phyloP scores from a whole-genome alignment of 2,113 vertebrate genomes.

The Pandion haliaetus region DNA sequence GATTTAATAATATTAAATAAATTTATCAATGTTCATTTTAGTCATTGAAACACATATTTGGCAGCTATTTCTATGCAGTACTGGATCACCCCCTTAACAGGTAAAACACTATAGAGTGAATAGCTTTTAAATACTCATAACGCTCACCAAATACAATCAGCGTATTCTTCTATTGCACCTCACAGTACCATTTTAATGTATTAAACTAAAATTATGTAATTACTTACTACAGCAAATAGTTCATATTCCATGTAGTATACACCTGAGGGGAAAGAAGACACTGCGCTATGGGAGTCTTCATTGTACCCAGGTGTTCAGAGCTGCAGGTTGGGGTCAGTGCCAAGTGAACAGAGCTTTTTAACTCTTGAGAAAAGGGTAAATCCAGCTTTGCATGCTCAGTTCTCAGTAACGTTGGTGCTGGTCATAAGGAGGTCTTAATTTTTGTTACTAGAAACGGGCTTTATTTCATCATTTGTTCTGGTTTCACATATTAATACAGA shows the following conservation, averaged over 20 bases:
- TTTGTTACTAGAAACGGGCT: not conserved
- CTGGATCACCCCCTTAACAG: not conserved
- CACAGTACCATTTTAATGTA: not conserved
- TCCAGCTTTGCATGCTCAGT: not conserved
- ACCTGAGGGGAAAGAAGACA: no score
- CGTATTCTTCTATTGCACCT: not conserved
- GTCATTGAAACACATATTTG: not conserved
- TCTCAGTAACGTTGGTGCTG: not conserved
- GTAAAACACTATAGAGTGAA: not conserved
- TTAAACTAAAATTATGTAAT: not conserved
- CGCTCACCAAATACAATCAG: not conserved
- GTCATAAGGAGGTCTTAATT: not conserved
- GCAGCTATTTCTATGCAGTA: not conserved
- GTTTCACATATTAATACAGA: not conserved
- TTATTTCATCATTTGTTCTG: not conserved
- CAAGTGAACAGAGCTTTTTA: not conserved
- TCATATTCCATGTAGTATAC: not conserved
- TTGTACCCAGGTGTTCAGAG: not conserved
- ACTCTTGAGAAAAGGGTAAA: not conserved
- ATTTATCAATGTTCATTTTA: not conserved
- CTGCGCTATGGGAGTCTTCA: rapidly evolving
- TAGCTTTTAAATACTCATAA: not conserved
- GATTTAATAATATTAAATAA: not conserved
- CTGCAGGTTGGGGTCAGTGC: not conserved
- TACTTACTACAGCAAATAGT: not conserved